phyloP scores from a whole-genome alignment of 2,113 vertebrate genomes.

The Furnarius figulus region DNA sequence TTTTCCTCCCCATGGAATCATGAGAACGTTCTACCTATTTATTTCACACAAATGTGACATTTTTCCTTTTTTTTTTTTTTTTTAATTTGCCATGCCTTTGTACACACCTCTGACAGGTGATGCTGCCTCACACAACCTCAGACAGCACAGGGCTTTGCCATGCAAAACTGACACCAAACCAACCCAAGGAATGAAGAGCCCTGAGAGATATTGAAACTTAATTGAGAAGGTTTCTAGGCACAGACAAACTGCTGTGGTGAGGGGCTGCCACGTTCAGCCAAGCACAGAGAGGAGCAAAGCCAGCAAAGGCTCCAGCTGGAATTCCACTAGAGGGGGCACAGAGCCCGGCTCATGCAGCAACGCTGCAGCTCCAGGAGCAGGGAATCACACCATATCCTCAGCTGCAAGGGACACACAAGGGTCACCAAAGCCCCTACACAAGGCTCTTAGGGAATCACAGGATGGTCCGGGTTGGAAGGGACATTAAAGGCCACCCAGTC shows the following conservation, averaged over 20 bases:
- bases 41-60: rapidly evolving
- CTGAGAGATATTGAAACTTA: neutral
- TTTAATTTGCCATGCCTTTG: neutral
- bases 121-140: neutral
- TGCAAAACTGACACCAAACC: neutral
- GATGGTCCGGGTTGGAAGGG: neutral
- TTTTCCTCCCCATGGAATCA: neutral
- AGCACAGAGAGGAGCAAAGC: rapidly evolving
- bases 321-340: constrained; percentile 68
- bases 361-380: neutral
- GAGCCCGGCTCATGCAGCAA: neutral
- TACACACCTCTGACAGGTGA: rapidly evolving
- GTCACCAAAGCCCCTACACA: neutral
- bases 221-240: neutral
- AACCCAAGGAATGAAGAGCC: neutral
- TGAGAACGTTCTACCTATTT: neutral
- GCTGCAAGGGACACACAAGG: neutral
- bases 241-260: neutral
- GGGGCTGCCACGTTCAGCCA: rapidly evolving
- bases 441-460: neutral
- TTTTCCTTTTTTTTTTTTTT: neutral
- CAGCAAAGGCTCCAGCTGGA: neutral
- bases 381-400: rapidly evolving
- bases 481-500: rapidly evolving
- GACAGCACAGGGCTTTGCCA: rapidly evolving